These are phyloP conservation scores for Tadarida brasiliensis DNA, from an alignment of 2,797 vertebrate genomes.

Conservation along the genomic window DNA sequence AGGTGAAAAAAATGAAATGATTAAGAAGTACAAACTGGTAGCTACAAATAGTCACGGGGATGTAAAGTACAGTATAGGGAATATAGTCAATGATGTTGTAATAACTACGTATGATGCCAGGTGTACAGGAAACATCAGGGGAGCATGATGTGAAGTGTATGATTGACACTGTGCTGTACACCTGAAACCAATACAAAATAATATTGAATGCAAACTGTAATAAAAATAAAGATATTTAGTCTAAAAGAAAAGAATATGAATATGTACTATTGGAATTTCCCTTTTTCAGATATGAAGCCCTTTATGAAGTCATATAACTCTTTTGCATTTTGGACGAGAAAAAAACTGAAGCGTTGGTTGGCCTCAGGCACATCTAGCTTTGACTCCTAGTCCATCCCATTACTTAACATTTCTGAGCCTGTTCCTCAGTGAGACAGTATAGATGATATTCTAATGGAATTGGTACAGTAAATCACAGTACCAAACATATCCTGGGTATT, in stretches of 20 bases:
- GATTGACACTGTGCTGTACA: not conserved
- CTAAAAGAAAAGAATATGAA: slow-evolving; percentile 19
- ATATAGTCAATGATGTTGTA: not conserved
- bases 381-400: not conserved
- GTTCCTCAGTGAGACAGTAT: not conserved
- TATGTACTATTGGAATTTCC: not conserved
- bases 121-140: not conserved
- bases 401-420: not conserved
- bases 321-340: not conserved
- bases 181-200: not conserved
- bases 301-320: not conserved
- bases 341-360: not conserved
- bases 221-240: not conserved
- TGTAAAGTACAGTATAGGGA: not conserved
- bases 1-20: not conserved
- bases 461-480: not conserved
- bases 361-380: not conserved
- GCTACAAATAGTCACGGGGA: not conserved
- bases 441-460: not conserved
- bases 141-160: not conserved
- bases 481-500: not conserved
- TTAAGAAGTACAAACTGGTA: not conserved
- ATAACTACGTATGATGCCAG: not conserved
- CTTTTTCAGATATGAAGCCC: not conserved
- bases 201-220: not conserved